Conservation (phyloP, 2,113 vertebrate species). For the Chinchilla lanigera region DNA sequence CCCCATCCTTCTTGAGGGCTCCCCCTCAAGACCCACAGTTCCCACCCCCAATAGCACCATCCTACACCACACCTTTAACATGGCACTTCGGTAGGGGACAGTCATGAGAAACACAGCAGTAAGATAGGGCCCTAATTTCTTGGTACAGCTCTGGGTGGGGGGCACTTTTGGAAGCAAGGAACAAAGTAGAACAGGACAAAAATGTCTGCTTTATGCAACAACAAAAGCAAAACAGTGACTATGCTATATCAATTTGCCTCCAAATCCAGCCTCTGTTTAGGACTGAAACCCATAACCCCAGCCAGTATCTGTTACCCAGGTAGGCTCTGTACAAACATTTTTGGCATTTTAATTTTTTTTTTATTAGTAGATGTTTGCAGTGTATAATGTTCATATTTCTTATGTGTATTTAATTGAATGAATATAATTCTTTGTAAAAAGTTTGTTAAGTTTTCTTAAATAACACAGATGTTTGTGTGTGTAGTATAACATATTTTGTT, state of each 20-base stretch:
- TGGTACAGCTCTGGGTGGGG: background rate
- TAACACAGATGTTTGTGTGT: background rate
- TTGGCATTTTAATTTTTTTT: background rate
- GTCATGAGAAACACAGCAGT: background rate
- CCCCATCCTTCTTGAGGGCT: background rate
- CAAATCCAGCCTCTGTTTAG: background rate
- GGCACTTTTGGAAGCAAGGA: background rate
- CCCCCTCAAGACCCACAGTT: no score
- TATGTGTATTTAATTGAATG: background rate
- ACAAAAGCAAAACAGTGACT: background rate
- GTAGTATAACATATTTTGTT: background rate
- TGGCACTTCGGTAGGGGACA: fast-evolving
- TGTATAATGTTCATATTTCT: background rate
- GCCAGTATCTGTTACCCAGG: background rate
- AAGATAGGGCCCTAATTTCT: no score
- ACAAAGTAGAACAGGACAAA: background rate
- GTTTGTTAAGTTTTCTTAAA: background rate
- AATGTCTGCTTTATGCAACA: background rate
- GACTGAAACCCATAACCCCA: background rate
- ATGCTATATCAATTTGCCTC: background rate
- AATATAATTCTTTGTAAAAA: background rate
- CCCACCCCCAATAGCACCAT: background rate
- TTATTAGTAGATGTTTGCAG: background rate
- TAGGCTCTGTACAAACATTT: background rate
- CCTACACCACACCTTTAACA: background rate